Conservation (phyloP, 2,113 vertebrate species). For the Vulpes vulpes region DNA sequence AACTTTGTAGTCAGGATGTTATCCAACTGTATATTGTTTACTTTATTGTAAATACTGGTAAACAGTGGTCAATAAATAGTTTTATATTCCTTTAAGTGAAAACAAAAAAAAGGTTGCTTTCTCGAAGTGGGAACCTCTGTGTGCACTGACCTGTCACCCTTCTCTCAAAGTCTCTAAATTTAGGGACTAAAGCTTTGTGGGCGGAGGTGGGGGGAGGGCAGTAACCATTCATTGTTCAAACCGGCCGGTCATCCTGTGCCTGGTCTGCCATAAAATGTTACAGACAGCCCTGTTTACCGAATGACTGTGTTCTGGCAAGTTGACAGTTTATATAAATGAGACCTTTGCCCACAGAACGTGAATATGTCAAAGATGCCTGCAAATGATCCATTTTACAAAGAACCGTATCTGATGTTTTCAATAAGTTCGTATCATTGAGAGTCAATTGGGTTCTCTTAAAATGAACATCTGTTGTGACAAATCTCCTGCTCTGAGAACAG, state of each 20-base stretch:
- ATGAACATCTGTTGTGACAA: not conserved
- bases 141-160: not conserved
- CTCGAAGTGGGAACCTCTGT: not conserved
- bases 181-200: not conserved
- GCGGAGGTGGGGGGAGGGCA: not conserved
- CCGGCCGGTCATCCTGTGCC: not conserved
- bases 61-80: no score
- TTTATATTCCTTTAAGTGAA: no score
- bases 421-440: not conserved
- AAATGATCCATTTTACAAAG: not conserved
- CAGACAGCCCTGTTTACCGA: not conserved
- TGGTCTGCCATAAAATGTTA: not conserved
- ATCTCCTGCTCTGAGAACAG: not conserved
- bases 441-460: not conserved
- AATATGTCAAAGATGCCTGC: not conserved
- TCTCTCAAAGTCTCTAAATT: not conserved
- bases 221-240: rapidly evolving
- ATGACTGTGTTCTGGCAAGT: not conserved
- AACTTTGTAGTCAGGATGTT: no score
- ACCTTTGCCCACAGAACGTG: slow-evolving; percentile 14
- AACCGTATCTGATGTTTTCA: not conserved
- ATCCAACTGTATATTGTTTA: no score
- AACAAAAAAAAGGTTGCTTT: not conserved
- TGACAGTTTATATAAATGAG: slow-evolving; percentile 22
- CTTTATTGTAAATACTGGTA: no score